Conservation (phyloP, 2,113 vertebrate species). For the Taxidea taxus region DNA sequence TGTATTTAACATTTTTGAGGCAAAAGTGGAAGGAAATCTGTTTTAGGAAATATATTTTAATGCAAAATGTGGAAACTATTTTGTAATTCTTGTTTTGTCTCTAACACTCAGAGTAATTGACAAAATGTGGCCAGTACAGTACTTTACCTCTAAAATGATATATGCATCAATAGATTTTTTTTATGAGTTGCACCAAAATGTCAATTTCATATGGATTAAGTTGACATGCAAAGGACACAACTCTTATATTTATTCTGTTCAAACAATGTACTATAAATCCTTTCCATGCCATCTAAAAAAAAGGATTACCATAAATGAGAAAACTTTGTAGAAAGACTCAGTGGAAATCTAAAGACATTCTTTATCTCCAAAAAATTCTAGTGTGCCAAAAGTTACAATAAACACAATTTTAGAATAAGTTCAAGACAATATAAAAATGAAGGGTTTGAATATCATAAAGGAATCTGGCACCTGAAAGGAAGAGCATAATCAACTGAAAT, state of each 20-base stretch:
- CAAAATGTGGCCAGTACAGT: not conserved
- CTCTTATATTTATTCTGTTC: conserved; percentile 52
- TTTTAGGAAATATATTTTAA: conserved; percentile 37
- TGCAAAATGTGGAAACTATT: not conserved
- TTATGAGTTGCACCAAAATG: conserved; percentile 53
- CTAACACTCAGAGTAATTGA: not conserved
- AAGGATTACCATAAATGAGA: conserved; percentile 63
- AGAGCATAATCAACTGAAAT: not conserved
- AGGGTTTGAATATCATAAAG: not conserved
- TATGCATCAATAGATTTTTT: not conserved
- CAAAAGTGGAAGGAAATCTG: not conserved
- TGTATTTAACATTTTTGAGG: not conserved
- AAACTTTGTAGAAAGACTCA: conserved; percentile 32
- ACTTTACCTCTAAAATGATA: conserved; percentile 28
- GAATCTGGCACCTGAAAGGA: not conserved
- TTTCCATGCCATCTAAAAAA: conserved; percentile 50
- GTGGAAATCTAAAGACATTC: conserved; percentile 19
- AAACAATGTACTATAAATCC: conserved; percentile 58
- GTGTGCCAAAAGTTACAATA: not conserved
- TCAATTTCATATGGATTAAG: conserved; percentile 56
- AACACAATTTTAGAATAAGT: conserved; percentile 2
- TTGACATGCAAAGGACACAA: conserved; percentile 53
- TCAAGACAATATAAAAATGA: not conserved
- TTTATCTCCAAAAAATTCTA: conserved; percentile 52
- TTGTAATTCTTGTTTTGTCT: not conserved